Evolutionary conservation across 2,113 vertebrate genomes (phyloP), one percentile per base, ranked within the genome.

Genomic region (Orycteropus afer): DNA sequence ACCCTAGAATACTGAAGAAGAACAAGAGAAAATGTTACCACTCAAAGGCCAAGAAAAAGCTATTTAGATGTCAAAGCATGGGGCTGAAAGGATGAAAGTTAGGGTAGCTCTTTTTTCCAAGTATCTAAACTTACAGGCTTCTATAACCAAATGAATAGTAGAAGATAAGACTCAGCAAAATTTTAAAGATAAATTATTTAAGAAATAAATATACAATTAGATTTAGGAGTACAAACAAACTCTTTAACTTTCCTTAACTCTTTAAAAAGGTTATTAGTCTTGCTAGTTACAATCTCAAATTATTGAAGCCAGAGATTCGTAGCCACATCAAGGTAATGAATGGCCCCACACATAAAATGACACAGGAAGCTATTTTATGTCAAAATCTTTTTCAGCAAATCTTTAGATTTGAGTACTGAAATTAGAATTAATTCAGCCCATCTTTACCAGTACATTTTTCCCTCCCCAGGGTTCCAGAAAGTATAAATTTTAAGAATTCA

Each of bases 401-500:
- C 55, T 74, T 91, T 42, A 89, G n/a, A 53, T 69, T 27, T 94
- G 15, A 55, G 37, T 23, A 61, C 0, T 65, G 25, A 96, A 87
- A 86, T 93, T 14, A 86, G 12, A 92, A 80, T 89, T 79, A 45
- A 84, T 49, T 89, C 42, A 81, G 49, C 82, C 80, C 49, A 59
- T 73, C 81, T 87, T 94, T 74, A 78, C 51, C 29, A 76, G 32
- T 81, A 84, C 59, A n/a, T 22, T 32, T 61, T 89, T 77, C 67
- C 77, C 59, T 95, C 95, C 67, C 40, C 42, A 87, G 76, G 40
- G 53, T 49, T 76, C 65, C 76, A 91, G 51, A 86, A 96, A 95
- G 22, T 12, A 11, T 49, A 92, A n/a, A 83, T 67, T 94, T 79
- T 34, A 94, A 89, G 84, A 57, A 86, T 76, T 90, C 14, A 86